Evolutionary conservation across 35 echinoderm and acorn worm species (phyloP), one percentile per base, ranked within the genome.

Genomic region (Ophioderma brevispina): DNA sequence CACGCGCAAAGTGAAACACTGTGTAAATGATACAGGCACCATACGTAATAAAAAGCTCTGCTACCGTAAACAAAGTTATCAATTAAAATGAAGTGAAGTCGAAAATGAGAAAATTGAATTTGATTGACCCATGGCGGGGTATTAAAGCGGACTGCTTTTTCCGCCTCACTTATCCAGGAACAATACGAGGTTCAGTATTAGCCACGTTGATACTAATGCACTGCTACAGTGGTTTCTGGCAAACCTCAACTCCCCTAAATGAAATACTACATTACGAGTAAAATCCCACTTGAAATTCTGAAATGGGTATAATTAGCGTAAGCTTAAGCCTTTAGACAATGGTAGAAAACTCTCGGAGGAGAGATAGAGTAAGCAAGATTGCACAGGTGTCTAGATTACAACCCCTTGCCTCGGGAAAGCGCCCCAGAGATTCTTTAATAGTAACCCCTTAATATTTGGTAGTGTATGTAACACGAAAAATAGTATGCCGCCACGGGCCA

Each of bases 101-200:
- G 59, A 70, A 70, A 70, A 70, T 70, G 23, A 70, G 59, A 70
- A 70, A 70, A 70, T 70, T 70, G 59, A 25, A 70, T 70, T 70
- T 30, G 17, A 70, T 2, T 70, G 23, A 70, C 59, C 59, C 59
- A 70, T 4, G 59, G 59, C 59, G 41, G 10, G n/a, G 23, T 70
- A 70, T 70, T 70, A 70, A 21, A 70, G 59, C 59, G n/a, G 28
- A 25, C 59, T 25, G 59, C 28, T 70, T 70, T 52, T 70, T 70
- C 59, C 28, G 23, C 59, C 28, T 70, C 59, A 70, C 59, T 70
- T 70, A 25, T 70, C 28, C 28, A 25, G 28, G 59, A 70, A 70
- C 59, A 70, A 70, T 70, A 25, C 59, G 59, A 70, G 59, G 28
- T 30, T 2, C 59, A 70, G 59, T 25, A 3, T 70, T 70, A 70